Evolutionary conservation across 2,113 vertebrate species (phyloP).

Genomic region (Peromyscus polionotus): DNA sequence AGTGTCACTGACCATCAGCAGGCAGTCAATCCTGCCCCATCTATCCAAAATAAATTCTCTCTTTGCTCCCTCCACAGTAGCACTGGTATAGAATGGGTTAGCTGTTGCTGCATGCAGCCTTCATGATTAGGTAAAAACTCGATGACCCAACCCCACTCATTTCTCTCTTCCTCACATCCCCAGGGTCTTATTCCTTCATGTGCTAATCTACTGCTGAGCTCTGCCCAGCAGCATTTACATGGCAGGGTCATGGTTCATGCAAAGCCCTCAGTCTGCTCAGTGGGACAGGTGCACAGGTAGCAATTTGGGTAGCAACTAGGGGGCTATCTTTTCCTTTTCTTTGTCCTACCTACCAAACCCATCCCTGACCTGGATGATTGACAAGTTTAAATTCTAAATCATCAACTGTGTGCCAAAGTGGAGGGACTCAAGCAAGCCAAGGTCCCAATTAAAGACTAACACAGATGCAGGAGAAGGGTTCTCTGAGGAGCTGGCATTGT

Average conservation of each 20-base stretch:
- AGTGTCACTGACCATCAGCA: too few species aligned
- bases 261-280: not conserved
- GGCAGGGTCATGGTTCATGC: accelerated
- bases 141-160: not conserved
- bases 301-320: not conserved
- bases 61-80: not conserved
- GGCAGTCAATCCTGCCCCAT: accelerated
- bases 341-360: not conserved
- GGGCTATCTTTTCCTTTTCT: not conserved
- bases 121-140: too few species aligned
- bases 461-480: not conserved
- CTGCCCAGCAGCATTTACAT: too few species aligned
- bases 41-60: too few species aligned
- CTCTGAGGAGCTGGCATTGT: too few species aligned
- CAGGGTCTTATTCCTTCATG: not conserved
- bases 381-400: not conserved
- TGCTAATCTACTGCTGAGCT: not conserved
- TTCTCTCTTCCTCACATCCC: not conserved
- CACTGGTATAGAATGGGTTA: too few species aligned
- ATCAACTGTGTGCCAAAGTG: accelerated
- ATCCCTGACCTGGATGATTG: too few species aligned
- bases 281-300: accelerated
- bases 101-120: not conserved
- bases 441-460: not conserved
- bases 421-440: not conserved